Base-by-base conservation (phyloP, 2,113 vertebrate genomes). In the Odontesthes bonariensis region DNA sequence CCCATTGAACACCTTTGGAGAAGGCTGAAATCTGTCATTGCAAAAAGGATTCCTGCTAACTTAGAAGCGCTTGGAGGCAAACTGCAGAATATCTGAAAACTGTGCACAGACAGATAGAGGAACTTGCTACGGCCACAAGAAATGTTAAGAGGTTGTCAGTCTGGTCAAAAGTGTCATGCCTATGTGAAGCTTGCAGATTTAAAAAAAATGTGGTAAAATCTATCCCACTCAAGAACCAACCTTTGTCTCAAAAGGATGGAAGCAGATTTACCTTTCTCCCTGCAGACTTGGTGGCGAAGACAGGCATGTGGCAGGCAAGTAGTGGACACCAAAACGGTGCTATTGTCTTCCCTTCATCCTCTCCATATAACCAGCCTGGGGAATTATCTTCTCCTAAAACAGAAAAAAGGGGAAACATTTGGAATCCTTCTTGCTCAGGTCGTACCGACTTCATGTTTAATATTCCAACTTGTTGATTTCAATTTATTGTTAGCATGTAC, bases 361-460 rank as follows among this genome's bases (percentile, higher is more conserved):
- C 97, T 0, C 94, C 96, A 65, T 93, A 96, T 32, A 96, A 84
- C 97, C 98, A 99, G 44, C 97, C 97, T 0, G 96, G 96, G 77
- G 96, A 95, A 90, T 99, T 99, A 86, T 98, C 98, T 33, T 97
- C 95, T 56, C 96, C 97, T 99, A 78, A 32, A 86, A 71, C 0
- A 69, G 12, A 56, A 53, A n/a, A 10, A 46, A 0, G 20, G 10
- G 2, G 5, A 47, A n/a, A 2, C 14, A 1, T 32, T 67, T 38
- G 65, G 31, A 12, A 56, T 62, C 55, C 17, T 42, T 31, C 32
- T 61, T 23, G 49, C 8, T 57, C 12, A 44, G 23, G 33, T 23
- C n/a, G 4, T 10, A 14, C 14, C 22, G 35, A 63, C 7, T 23
- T 52, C 0, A 27, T 62, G 70, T 68, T 49, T 52, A 33, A 7